Base-by-base conservation (phyloP, 2,797 vertebrate genomes). In the Cryptoblepharus egeriae region DNA sequence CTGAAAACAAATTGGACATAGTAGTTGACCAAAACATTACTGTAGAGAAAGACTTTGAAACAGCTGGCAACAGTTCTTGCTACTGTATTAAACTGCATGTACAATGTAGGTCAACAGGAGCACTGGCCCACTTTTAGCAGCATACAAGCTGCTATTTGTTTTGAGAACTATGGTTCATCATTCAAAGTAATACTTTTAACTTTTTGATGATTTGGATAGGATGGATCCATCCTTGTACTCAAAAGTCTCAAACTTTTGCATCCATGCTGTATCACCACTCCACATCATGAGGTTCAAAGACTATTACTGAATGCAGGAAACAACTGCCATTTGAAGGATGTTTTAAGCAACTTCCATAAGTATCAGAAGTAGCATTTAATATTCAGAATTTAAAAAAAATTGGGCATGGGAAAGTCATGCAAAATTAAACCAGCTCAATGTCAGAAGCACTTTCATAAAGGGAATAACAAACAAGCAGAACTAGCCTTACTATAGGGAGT, bases 101-200 rank as follows among this genome's bases (percentile, higher is more conserved):
- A 7, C 12, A 3, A 49, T 77, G 70, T 57, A 88, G 83, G 79
- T 84, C 77, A 90, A 65, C 45, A 83, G 75, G 81, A 82, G 71
- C 68, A 57, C 18, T 82, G 71, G 74, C 20, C 69, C 52, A 35
- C 70, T 68, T 81, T 49, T 77, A 74, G 49, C 79, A 72, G 82
- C 85, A 73, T 13, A 79, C 76, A 77, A 60, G 30, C 83, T 82
- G 79, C 57, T 87, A 84, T 49, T 71, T 0, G 16, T 26, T 28
- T 1, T 88, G 72, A 84, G 49, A 73, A 83, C 1, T 30, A n/a
- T 79, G 45, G 32, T 16, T 82, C 0, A 0, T 61, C 32, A 18
- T 37, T 68, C 70, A 4, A 49, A 60, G 77, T 70, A 84, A 52
- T 11, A 45, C 8, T 75, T n/a, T 45, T n/a, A 58, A 49, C 35